A percentile compares a stretch with the other conserved stretches of the same genome.
Evolutionary conservation across 2,888 invertebrate species (phyloP).

Genomic region (Monopis laevigella): DNA sequence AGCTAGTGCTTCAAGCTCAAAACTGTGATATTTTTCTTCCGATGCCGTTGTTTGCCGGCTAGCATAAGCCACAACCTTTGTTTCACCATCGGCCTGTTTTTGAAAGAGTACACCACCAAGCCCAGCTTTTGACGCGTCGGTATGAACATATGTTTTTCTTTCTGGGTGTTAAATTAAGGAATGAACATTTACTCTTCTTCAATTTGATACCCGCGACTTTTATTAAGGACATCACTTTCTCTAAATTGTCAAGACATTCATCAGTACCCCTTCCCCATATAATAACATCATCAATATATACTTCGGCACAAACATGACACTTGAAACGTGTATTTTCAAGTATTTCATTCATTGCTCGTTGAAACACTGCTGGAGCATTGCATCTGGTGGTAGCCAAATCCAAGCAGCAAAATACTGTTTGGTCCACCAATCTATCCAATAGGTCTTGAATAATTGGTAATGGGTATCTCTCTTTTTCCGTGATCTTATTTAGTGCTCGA

Average conservation of each 20-base stretch:
- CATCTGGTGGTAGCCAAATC: conserved; percentile 19
- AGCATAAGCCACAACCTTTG: no score
- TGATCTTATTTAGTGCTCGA: no score
- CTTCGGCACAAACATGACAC: conserved; percentile 17
- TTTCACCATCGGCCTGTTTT: no score
- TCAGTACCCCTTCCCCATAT: conserved; percentile 14
- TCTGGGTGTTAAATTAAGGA: no score
- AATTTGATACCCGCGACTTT: conserved; percentile 9
- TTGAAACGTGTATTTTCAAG: conserved; percentile 11
- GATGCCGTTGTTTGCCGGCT: no score
- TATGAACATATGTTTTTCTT: no score
- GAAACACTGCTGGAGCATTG: conserved; percentile 16
- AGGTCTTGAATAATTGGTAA: conserved; percentile 17
- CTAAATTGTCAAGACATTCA: conserved; percentile 11
- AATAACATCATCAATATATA: conserved; percentile 18
- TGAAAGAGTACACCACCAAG: no score
- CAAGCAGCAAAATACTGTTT: no score
- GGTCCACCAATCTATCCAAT: conserved; percentile 13
- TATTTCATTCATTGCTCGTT: conserved; percentile 17
- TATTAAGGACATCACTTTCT: conserved; percentile 13
- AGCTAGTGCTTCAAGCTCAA: no score
- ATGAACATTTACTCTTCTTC: no score
- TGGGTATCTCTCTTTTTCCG: conserved; percentile 17
- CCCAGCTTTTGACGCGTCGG: no score
- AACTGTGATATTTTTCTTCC: no score